A percentile compares a stretch with the other conserved stretches of the same genome.
These are phyloP conservation scores for Gymnoscopelus microlampas DNA, from an alignment of 2,797 vertebrate species.

Conservation along the genomic window DNA sequence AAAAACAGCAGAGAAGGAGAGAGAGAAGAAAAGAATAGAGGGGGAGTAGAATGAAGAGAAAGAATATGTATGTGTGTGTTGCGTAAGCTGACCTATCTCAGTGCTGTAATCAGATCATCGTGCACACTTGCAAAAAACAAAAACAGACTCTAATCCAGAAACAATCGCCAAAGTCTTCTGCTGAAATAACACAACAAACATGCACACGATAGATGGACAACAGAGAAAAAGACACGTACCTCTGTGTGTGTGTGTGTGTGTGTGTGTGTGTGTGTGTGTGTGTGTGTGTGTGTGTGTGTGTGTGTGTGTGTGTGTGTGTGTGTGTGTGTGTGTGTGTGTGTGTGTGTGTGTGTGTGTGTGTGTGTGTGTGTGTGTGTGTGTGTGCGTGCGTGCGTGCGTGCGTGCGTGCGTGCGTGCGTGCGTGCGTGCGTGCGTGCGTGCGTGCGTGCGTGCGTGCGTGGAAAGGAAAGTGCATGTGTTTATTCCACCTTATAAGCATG, in stretches of 20 bases:
- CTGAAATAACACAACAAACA: too few species aligned
- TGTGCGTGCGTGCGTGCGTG: background rate
- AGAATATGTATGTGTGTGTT: constrained; percentile 53
- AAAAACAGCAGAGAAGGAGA: too few species aligned
- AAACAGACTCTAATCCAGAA: constrained; percentile 32
- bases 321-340: constrained; percentile 1
- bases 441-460: background rate
- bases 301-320: background rate
- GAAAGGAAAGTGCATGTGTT: background rate
- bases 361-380: constrained; percentile 1
- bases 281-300: background rate
- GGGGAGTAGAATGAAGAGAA: background rate
- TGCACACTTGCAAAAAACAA: constrained; percentile 31
- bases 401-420: background rate
- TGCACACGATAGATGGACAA: too few species aligned
- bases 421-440: background rate
- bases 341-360: background rate
- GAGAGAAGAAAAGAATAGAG: background rate
- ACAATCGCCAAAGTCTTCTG: constrained; percentile 15
- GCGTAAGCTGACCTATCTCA: constrained; percentile 75
- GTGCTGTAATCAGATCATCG: constrained; percentile 55
- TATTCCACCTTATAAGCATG: background rate
- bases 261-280: background rate
- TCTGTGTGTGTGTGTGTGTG: background rate
- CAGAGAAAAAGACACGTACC: too few species aligned